phyloP scores from a whole-genome alignment of 92 coral and sea anemone genomes.

The Meandrina meandrites region DNA sequence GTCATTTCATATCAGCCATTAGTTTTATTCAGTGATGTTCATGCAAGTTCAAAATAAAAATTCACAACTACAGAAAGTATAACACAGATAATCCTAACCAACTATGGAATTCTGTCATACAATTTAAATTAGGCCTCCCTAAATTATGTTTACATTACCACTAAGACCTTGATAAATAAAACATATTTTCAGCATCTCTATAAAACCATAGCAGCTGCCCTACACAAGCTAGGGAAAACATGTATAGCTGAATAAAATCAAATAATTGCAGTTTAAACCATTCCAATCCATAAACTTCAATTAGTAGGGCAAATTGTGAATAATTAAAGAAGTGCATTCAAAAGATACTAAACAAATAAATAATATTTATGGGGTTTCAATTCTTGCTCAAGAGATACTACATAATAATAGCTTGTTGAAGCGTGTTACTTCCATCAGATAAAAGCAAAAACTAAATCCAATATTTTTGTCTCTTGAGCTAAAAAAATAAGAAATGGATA shows the following conservation, averaged over 20 bases:
- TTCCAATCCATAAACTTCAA: background rate
- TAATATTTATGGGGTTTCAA: constrained; percentile 11
- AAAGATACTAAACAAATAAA: constrained; percentile 19
- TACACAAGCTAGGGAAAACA: background rate
- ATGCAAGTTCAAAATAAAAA: background rate
- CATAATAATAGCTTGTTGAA: constrained; percentile 16
- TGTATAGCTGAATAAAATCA: background rate
- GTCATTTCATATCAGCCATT: background rate
- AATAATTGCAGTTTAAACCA: constrained; percentile 3
- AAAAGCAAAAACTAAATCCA: background rate
- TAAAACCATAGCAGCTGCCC: constrained; percentile 23
- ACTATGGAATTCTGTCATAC: constrained; percentile 12
- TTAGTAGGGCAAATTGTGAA: background rate
- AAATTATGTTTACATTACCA: constrained; percentile 18
- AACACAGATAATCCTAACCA: constrained; percentile 24
- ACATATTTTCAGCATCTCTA: constrained; percentile 4
- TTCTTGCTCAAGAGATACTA: constrained; percentile 15
- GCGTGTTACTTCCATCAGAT: background rate
- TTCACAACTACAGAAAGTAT: background rate
- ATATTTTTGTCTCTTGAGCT: no score
- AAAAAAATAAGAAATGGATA: background rate
- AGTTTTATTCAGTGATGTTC: background rate
- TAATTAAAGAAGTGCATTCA: background rate
- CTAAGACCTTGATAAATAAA: constrained; percentile 27
- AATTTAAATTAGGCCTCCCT: constrained; percentile 6